Percentiles rank a stretch among this genome's conserved stretches.
phyloP scores from a whole-genome alignment of 2,888 invertebrate genomes.

The Empis livida region DNA sequence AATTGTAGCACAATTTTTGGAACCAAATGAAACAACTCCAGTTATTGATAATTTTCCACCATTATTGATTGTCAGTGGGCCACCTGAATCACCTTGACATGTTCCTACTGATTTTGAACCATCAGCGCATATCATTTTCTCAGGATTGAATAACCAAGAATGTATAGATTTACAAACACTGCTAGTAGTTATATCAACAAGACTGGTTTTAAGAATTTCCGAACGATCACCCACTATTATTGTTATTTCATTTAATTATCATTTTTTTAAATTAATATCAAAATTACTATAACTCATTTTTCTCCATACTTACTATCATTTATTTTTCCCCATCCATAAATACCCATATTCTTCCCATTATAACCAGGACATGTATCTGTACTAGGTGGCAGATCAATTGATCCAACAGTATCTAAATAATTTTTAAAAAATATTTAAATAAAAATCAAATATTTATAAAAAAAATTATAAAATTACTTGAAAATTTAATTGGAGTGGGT shows the following conservation, averaged over 20 bases:
- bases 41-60: not conserved
- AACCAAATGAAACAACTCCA: not conserved
- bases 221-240: not conserved
- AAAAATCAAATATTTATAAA: no score
- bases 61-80: not conserved
- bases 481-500: conserved; percentile 3
- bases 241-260: not conserved
- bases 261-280: not conserved
- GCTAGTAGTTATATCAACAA: no score
- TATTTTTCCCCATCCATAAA: not conserved
- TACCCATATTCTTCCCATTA: not conserved
- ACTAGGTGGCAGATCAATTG: not conserved
- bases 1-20: not conserved
- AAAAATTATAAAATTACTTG: conserved; percentile 1
- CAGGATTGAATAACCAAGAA: not conserved
- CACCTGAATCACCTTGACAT: not conserved
- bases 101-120: not conserved
- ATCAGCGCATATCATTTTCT: not conserved
- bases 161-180: not conserved
- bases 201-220: no score
- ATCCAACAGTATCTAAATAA: not conserved
- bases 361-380: not conserved
- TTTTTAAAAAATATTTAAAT: no score
- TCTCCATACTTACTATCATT: not conserved
- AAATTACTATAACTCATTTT: not conserved